Conservation (phyloP, 2,888 invertebrate genomes). For the Notodromas monacha region DNA sequence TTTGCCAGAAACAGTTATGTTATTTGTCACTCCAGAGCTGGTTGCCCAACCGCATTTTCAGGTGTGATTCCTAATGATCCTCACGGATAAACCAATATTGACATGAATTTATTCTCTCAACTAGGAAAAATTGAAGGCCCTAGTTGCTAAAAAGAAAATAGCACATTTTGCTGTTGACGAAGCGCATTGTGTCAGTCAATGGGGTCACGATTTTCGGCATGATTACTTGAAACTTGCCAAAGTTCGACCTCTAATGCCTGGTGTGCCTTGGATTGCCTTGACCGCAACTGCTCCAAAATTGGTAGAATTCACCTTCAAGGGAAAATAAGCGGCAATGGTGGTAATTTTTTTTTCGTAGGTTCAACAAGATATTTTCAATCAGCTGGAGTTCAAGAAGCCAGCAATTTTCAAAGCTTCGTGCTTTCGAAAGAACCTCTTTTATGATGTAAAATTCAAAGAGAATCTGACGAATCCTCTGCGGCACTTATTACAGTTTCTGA, state of each 20-base stretch:
- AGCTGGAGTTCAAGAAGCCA: conserved; percentile 31
- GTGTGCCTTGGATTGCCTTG: conserved; percentile 54
- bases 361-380: conserved; percentile 41
- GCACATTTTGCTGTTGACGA: conserved; percentile 83
- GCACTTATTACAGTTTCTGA: background rate
- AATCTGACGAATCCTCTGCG: conserved; percentile 15
- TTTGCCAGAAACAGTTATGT: conserved; percentile 39
- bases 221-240: conserved; percentile 63
- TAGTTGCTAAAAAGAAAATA: conserved; percentile 39
- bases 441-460: conserved; percentile 71
- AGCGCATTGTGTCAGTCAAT: conserved; percentile 87
- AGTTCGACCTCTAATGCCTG: conserved; percentile 26
- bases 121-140: conserved; percentile 26
- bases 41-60: conserved; percentile 45
- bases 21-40: conserved; percentile 91
- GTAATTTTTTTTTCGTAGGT: conserved; percentile 23
- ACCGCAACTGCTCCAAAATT: conserved; percentile 67
- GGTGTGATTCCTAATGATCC: conserved; percentile 12
- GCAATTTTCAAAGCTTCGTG: conserved; percentile 48
- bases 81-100: background rate
- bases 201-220: conserved; percentile 94
- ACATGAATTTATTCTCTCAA: background rate
- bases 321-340: conserved; percentile 5
- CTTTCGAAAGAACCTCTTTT: conserved; percentile 69
- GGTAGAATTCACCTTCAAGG: conserved; percentile 18